Percentiles rank a stretch among this genome's conserved stretches.
These are phyloP conservation scores for Toxotes lorentzi DNA, from an alignment of 2,797 vertebrate species.

Conservation along the genomic window DNA sequence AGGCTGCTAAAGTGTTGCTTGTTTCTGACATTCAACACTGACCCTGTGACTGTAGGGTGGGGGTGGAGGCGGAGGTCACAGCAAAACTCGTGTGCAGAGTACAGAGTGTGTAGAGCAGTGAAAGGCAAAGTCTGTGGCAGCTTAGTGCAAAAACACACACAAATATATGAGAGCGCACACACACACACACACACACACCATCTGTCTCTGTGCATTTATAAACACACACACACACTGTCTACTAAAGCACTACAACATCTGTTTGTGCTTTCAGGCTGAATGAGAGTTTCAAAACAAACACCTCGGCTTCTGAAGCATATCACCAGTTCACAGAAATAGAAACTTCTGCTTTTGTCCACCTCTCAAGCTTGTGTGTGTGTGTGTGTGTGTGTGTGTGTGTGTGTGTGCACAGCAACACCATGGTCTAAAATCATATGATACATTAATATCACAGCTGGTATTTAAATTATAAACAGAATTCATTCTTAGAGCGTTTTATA, in stretches of 20 bases:
- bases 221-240: constrained; percentile 18
- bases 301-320: constrained; percentile 43
- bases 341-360: constrained; percentile 61
- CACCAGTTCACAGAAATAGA: constrained; percentile 40
- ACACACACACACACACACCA: constrained; percentile 21
- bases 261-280: constrained; percentile 60
- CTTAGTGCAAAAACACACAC: constrained; percentile 12
- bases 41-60: background rate
- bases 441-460: too few relatives aligned
- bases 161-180: background rate
- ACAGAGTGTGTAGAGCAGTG: constrained; percentile 3
- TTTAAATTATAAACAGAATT: too few relatives aligned
- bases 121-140: constrained; percentile 32
- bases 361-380: background rate
- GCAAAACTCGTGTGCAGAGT: background rate
- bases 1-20: background rate
- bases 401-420: too few relatives aligned
- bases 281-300: constrained; percentile 49
- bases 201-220: constrained; percentile 30
- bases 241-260: constrained; percentile 59
- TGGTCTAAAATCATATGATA: too few relatives aligned
- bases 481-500: too few relatives aligned
- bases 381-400: too few relatives aligned
- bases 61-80: background rate
- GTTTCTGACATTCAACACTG: background rate